Conservation (phyloP, 2,888 invertebrate species). For the Automeris io region DNA sequence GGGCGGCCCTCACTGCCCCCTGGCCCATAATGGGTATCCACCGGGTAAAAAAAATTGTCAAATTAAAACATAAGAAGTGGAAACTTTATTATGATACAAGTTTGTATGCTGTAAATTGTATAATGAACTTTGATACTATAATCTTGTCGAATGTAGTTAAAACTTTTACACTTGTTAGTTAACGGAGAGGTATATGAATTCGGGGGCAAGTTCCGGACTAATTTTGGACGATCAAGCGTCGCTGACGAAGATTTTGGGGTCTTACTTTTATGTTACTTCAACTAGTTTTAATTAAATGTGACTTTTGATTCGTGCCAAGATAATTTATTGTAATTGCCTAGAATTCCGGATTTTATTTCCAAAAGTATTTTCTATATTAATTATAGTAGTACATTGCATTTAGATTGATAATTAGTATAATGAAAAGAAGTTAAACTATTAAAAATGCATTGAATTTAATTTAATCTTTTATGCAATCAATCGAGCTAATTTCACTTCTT, state of each 20-base stretch:
- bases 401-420: too few species aligned
- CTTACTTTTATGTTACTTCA: slow-evolving; percentile 47
- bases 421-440: too few species aligned
- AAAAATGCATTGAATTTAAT: too few species aligned
- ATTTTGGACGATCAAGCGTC: slow-evolving; percentile 32
- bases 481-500: too few species aligned
- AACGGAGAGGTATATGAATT: slow-evolving; percentile 35
- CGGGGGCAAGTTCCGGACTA: slow-evolving; percentile 34
- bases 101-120: too few species aligned
- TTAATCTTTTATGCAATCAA: too few species aligned
- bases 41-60: too few species aligned
- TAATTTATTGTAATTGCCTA: slow-evolving; percentile 28
- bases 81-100: too few species aligned
- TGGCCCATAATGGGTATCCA: too few species aligned
- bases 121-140: slow-evolving; percentile 25
- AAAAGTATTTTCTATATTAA: too few species aligned
- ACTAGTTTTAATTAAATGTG: slow-evolving; percentile 51
- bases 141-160: slow-evolving; percentile 40
- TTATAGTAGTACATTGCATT: slow-evolving; percentile 1
- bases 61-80: too few species aligned
- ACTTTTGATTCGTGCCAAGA: slow-evolving; percentile 33
- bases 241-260: slow-evolving; percentile 41
- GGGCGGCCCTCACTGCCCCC: too few species aligned
- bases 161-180: slow-evolving; percentile 42
- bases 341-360: slow-evolving; percentile 5